A percentile compares a stretch with the other conserved stretches of the same genome.
phyloP scores from a whole-genome alignment of 2,888 invertebrate genomes.

The Elaeidobius kamerunicus region DNA sequence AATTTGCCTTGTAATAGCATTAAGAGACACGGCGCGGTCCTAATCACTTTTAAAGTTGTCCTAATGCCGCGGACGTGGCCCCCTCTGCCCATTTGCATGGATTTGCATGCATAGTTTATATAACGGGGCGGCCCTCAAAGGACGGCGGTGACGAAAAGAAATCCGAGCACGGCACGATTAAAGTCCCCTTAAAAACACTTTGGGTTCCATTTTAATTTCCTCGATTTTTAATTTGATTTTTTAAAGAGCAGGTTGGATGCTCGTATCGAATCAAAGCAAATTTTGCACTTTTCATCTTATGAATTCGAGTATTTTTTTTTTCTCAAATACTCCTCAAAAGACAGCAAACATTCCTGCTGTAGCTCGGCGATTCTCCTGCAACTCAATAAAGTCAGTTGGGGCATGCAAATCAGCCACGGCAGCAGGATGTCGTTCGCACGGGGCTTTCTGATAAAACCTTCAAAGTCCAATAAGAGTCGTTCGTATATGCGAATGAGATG shows the following conservation, averaged over 20 bases:
- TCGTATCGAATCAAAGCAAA: no score
- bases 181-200: conserved; percentile 22
- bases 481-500: conserved; percentile 41
- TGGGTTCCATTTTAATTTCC: conserved; percentile 17
- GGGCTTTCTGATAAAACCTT: conserved; percentile 39
- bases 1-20: conserved; percentile 27
- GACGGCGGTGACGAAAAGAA: conserved; percentile 15
- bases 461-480: conserved; percentile 29
- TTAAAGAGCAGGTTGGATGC: conserved; percentile 9
- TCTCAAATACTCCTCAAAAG: background rate
- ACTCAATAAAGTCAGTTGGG: conserved; percentile 25
- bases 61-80: conserved; percentile 27
- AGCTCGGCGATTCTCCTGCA: background rate
- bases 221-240: conserved; percentile 19
- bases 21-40: conserved; percentile 26
- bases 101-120: conserved; percentile 33
- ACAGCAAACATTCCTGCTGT: background rate
- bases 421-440: conserved; percentile 46
- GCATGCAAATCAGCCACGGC: conserved; percentile 44
- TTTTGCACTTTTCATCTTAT: conserved; percentile 28
- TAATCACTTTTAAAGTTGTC: conserved; percentile 33
- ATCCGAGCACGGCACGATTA: conserved; percentile 21
- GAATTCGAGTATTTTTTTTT: background rate
- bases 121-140: conserved; percentile 19
- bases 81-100: conserved; percentile 29